These are phyloP conservation scores for Chlamydotis undulata DNA, from an alignment of 2,113 vertebrate species.

Conservation along the genomic window DNA sequence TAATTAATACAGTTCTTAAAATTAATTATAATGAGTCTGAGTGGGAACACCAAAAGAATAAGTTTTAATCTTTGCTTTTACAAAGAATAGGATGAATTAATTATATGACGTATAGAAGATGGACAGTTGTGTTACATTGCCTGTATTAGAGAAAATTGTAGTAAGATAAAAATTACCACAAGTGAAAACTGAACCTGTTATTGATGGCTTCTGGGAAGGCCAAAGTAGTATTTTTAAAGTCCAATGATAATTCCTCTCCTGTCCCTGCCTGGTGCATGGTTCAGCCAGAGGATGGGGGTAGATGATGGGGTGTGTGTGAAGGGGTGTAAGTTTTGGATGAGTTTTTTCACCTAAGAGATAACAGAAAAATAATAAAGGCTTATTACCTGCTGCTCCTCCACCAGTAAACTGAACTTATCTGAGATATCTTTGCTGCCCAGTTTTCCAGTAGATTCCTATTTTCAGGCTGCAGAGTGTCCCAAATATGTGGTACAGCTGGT, in stretches of 20 bases:
- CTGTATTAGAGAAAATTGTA: background rate
- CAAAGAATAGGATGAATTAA: slow-evolving; percentile 32
- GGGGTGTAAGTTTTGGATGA: background rate
- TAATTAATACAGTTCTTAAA: slow-evolving; percentile 40
- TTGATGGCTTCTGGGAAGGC: background rate
- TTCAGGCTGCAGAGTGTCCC: background rate
- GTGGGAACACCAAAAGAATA: background rate
- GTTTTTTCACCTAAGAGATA: background rate
- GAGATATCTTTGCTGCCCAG: background rate
- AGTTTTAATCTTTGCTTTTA: slow-evolving; percentile 31
- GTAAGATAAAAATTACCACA: background rate
- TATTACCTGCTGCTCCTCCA: background rate
- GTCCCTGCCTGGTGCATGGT: background rate
- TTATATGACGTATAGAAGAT: background rate
- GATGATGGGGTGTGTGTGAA: background rate
- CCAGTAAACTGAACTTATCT: background rate
- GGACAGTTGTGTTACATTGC: background rate
- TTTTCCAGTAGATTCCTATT: background rate
- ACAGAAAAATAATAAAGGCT: background rate
- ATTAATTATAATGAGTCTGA: background rate
- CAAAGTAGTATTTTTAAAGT: background rate
- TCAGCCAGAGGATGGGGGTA: fast-evolving
- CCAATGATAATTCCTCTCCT: background rate
- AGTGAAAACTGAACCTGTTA: background rate
- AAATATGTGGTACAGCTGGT: background rate